Base-by-base conservation (phyloP, 2,888 invertebrate genomes). In the Galerucella nymphaeae region DNA sequence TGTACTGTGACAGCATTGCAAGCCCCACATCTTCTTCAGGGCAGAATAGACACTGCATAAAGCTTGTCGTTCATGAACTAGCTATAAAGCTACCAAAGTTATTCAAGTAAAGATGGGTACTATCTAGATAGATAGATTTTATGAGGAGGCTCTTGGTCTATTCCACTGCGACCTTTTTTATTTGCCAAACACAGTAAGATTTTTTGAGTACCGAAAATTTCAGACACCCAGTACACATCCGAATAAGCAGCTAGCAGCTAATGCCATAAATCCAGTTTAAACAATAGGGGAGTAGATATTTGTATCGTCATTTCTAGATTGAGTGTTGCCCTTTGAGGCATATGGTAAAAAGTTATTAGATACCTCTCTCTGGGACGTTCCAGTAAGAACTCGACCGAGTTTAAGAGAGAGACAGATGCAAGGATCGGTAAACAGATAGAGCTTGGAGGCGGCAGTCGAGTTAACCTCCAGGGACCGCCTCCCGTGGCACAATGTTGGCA, bases 391-490 rank as follows among this genome's bases (percentile, higher is more conserved):
- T 71, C 59, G 30, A 58, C 53, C 11, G 57, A 65, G 53, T 16
- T 50, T 20, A 30, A 53, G 71, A 61, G 66, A 68, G 66, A 67
- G 68, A 73, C 63, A 53, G 71, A 70, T 65, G 70, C 50, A 64
- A 63, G 70, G 66, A 70, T 72, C 66, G 65, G 70, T 70, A 74
- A 74, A 76, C 74, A 74, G 75, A 73, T 67, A 76, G 70, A 67
- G 70, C 70, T 70, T 62, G 76, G 70, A 70, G 70, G 70, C 70
- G 70, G 70, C 57, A 57, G 70, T 30, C 63, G 66, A 72, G 62
- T 72, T 72, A 77, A 77, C 78, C 81, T 77, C 81, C 71, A 78
- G 81, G 79, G 81, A 80, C 78, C 78, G 80, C 77, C 78, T 77
- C 76, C 74, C 67, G 65, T 67, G 68, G 75, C 64, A 50, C 67